A percentile compares a stretch with the other conserved stretches of the same genome.
phyloP scores from a whole-genome alignment of 2,797 vertebrate genomes.

The Tiaroga cobitis region DNA sequence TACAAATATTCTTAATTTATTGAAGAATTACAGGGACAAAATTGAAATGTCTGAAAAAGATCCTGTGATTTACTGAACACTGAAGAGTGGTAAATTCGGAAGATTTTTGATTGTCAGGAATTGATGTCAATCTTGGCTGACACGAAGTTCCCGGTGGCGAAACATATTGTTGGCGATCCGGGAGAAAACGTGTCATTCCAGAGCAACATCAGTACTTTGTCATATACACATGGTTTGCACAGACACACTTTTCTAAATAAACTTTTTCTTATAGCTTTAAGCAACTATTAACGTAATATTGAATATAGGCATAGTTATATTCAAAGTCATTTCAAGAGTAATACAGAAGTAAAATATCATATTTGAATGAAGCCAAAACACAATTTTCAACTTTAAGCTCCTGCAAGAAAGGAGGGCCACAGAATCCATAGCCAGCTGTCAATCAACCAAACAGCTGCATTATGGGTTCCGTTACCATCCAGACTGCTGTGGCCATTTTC shows the following conservation, averaged over 20 bases:
- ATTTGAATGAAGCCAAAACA: background rate
- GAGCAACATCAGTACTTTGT: slow-evolving; percentile 75
- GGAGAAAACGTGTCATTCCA: slow-evolving; percentile 99
- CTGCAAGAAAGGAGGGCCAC: slow-evolving; percentile 84
- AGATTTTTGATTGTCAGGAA: slow-evolving; percentile 16
- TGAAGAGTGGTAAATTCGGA: background rate
- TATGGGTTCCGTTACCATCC: slow-evolving; percentile 99
- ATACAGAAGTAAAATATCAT: background rate
- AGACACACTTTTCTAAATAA: background rate
- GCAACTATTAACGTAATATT: background rate
- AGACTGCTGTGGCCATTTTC: slow-evolving; percentile 69
- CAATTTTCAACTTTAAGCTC: background rate
- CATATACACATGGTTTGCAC: background rate
- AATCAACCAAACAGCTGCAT: slow-evolving; percentile 90
- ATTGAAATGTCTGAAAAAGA: background rate
- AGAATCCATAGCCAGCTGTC: slow-evolving; percentile 95
- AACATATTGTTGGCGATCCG: slow-evolving; percentile 85
- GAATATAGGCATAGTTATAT: background rate
- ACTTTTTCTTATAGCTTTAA: background rate
- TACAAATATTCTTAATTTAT: slow-evolving; percentile 21
- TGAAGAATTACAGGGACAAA: background rate
- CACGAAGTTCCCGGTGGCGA: slow-evolving; percentile 95
- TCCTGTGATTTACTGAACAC: background rate
- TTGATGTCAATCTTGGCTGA: slow-evolving; percentile 85
- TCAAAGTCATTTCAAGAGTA: background rate